Evolutionary conservation across 2,888 invertebrate genomes (phyloP).

Genomic region (Drosophila borborema): DNA sequence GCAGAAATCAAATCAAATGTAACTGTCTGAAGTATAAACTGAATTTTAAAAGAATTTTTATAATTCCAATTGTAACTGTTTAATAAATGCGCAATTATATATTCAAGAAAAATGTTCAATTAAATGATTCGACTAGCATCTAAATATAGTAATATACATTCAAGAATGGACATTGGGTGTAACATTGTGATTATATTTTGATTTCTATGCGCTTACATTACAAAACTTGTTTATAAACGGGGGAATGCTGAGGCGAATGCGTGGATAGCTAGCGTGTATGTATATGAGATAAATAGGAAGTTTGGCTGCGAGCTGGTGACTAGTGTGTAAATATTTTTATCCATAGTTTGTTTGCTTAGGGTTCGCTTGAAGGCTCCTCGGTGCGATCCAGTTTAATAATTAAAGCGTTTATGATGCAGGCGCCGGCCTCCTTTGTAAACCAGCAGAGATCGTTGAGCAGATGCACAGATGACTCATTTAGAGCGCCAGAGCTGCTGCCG

Average conservation of each 20-base stretch:
- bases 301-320: constrained; percentile 56
- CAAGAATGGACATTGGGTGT: constrained; percentile 3
- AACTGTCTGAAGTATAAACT: not conserved
- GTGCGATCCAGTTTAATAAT: constrained; percentile 82
- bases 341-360: constrained; percentile 23
- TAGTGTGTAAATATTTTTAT: constrained; percentile 38
- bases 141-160: not conserved
- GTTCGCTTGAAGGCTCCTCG: constrained; percentile 52
- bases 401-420: constrained; percentile 84
- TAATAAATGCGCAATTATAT: not conserved
- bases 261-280: constrained; percentile 43
- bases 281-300: constrained; percentile 24
- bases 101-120: not conserved
- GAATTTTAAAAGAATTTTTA: not conserved
- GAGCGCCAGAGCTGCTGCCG: constrained; percentile 14
- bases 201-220: constrained; percentile 47
- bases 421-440: constrained; percentile 85
- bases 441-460: constrained; percentile 83
- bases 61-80: not conserved
- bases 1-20: constrained; percentile 6
- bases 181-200: constrained; percentile 52
- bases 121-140: not conserved
- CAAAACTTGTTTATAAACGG: constrained; percentile 56
- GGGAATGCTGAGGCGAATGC: constrained; percentile 37
- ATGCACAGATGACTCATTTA: constrained; percentile 70